phyloP scores from a whole-genome alignment of 2,888 invertebrate species.

The Pristionchus mayeri region DNA sequence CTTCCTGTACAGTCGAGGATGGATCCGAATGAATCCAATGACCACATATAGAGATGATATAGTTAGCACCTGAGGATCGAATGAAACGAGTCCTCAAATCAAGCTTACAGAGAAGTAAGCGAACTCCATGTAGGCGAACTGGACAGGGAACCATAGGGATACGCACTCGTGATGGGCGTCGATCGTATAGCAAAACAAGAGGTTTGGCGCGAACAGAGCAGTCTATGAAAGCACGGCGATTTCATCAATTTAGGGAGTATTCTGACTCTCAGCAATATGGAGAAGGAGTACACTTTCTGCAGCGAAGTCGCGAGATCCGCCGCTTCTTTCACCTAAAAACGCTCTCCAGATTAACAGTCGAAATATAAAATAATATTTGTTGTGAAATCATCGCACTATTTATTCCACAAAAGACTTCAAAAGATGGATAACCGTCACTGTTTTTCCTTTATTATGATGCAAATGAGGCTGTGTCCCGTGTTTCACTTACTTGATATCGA shows the following conservation, averaged over 20 bases:
- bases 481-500: conserved; percentile 16
- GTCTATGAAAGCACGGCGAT: neutral
- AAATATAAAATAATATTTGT: too few species aligned
- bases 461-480: too few species aligned
- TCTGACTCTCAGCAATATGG: neutral
- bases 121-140: neutral
- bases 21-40: neutral
- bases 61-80: neutral
- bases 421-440: too few species aligned
- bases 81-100: neutral
- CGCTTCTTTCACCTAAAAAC: neutral
- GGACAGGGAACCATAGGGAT: neutral
- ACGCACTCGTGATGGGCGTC: neutral
- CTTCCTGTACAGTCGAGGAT: neutral
- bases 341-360: too few species aligned
- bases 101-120: neutral
- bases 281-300: neutral
- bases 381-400: too few species aligned
- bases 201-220: neutral
- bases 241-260: neutral
- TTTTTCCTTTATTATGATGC: too few species aligned
- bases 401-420: too few species aligned
- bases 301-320: neutral
- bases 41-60: neutral
- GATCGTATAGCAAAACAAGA: neutral